These are phyloP conservation scores for Pseudococcus longispinus DNA, from an alignment of 2,888 invertebrate species.

Conservation along the genomic window DNA sequence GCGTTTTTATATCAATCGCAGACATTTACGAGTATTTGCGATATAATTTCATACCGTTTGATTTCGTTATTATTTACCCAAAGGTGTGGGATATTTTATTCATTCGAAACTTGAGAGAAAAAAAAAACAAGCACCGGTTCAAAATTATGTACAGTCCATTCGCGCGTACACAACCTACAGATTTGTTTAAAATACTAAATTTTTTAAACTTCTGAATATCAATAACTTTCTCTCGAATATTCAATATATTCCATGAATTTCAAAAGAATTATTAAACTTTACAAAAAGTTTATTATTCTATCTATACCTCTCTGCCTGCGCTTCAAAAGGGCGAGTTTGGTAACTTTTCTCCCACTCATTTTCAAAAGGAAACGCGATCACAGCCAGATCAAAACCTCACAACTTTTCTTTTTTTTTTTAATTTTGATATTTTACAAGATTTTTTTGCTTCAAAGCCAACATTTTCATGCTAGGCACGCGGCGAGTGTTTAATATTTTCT, in stretches of 20 bases:
- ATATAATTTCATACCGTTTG: too few relatives aligned
- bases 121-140: neutral
- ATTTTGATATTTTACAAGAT: conserved; percentile 19
- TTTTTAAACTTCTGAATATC: conserved; percentile 47
- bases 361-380: neutral
- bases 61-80: neutral
- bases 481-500: neutral
- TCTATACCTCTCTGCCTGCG: neutral
- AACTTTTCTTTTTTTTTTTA: neutral
- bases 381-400: conserved; percentile 26
- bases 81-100: neutral
- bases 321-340: neutral
- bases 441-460: neutral
- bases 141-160: neutral
- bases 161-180: neutral
- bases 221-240: conserved; percentile 32
- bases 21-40: too few relatives aligned
- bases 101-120: neutral
- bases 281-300: conserved; percentile 41
- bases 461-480: neutral
- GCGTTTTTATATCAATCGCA: neutral
- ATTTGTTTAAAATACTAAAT: conserved; percentile 20
- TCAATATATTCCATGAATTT: conserved; percentile 49
- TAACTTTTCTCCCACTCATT: conserved; percentile 24
- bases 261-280: conserved; percentile 35